Evolutionary conservation across 2,888 invertebrate species (phyloP), one percentile per base, ranked within the genome.

Genomic region (Mimas tiliae): DNA sequence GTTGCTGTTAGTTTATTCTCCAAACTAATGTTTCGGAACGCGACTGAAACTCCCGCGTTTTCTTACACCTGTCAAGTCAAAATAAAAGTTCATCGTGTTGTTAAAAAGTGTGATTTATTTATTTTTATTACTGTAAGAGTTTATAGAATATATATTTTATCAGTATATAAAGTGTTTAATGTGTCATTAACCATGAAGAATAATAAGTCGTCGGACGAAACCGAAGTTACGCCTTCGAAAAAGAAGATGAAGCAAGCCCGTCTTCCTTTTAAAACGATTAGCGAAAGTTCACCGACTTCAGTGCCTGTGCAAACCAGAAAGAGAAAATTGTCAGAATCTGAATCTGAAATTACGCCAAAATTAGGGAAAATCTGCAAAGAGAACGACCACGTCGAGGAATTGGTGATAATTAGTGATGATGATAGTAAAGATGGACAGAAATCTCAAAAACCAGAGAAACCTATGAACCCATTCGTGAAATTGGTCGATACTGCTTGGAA

Each of bases 161-260:
- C 63, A 45, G 38, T 70, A 65, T 38, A 65, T 64, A 55, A 58
- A 48, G 71, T 72, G 52, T 69, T 68, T 74, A 68, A 74, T 73
- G 74, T 70, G 68, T 69, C 53, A 68, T 68, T 68, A 72, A 88
- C 74, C 65, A 93, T 92, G 93, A 92, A 92, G 84, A 86, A 89
- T 68, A 86, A 77, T 62, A 90, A 89, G 73, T 85, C 88, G 16
- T 86, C 89, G 12, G 87, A 86, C 67, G 84, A 80, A 70, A 80
- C 79, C 64, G 88, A 89, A 73, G 80, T 89, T 72, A 93, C 91
- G 53, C 93, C 93, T 47, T 90, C 92, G 12, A 92, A 91, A 80
- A 95, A 95, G 80, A 95, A 95, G 77, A 82, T 95, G 65, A 94
- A 94, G 72, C 95, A 95, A 83, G 95, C 95, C 71, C 92, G 95